phyloP scores from a whole-genome alignment of 2,113 vertebrate species.

The Sula dactylatra region DNA sequence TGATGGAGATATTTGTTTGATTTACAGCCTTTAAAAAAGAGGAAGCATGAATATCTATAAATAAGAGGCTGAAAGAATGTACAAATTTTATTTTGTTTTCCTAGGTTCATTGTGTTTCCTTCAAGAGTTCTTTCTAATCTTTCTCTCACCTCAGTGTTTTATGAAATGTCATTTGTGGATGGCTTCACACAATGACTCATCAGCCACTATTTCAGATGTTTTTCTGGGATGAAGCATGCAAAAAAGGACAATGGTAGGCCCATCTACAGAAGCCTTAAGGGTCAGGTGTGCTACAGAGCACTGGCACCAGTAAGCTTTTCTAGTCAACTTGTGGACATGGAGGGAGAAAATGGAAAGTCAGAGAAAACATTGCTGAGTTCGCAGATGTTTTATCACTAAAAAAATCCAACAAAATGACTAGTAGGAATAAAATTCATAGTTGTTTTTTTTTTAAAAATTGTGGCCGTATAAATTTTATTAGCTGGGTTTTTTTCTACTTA shows the following conservation, averaged over 20 bases:
- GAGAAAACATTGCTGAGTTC: neutral
- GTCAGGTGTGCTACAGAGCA: neutral
- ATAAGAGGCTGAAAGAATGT: neutral
- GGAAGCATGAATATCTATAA: neutral
- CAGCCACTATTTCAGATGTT: neutral
- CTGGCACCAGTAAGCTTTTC: neutral
- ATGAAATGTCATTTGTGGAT: neutral
- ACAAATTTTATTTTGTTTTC: neutral
- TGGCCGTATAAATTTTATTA: neutral
- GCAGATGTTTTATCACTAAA: neutral
- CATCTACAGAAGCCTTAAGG: neutral
- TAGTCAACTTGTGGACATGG: rapidly evolving
- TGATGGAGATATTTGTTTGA: neutral
- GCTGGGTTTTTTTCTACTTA: neutral
- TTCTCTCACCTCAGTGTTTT: neutral
- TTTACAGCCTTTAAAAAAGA: neutral
- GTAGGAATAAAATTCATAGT: neutral
- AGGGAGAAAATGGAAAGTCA: neutral
- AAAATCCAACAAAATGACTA: neutral
- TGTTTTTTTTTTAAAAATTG: neutral
- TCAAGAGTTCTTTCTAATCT: neutral
- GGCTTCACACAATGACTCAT: neutral
- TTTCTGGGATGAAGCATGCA: neutral
- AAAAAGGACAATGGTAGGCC: neutral
- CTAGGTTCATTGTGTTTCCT: neutral